A percentile compares a stretch with the other conserved stretches of the same genome.
Conservation (phyloP, 2,888 invertebrate genomes). For the Drosophila formosana region DNA sequence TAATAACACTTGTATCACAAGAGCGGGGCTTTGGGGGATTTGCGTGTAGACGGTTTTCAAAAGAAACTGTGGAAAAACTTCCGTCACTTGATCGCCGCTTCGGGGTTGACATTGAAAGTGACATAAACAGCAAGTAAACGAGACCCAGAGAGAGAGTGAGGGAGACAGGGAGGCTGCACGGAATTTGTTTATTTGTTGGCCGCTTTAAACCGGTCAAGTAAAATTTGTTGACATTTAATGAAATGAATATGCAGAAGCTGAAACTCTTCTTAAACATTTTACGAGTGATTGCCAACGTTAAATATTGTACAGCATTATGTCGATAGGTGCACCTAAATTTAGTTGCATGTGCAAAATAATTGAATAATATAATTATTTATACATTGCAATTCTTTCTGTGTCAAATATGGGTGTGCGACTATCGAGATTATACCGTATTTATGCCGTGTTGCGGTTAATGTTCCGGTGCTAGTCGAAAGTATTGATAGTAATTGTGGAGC, state of each 20-base stretch:
- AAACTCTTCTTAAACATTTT: too few species aligned
- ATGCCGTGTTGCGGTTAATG: conserved; percentile 4
- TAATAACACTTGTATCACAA: neutral
- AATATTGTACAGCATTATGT: too few species aligned
- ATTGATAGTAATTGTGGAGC: conserved; percentile 18
- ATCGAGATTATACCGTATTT: too few species aligned
- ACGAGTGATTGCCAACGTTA: too few species aligned
- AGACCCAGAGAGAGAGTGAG: neutral
- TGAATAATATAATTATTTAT: too few species aligned
- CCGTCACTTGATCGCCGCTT: conserved; percentile 37
- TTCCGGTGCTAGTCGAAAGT: conserved; percentile 16
- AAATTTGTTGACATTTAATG: conserved; percentile 11
- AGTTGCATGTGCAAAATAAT: too few species aligned
- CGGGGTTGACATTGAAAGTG: conserved; percentile 10
- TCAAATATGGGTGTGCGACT: too few species aligned
- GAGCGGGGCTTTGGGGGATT: neutral
- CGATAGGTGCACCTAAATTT: too few species aligned
- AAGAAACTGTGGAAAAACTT: conserved; percentile 40
- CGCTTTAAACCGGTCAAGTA: conserved; percentile 26
- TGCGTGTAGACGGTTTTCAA: neutral
- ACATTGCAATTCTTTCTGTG: too few species aligned
- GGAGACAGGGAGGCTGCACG: neutral
- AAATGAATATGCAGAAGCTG: too few species aligned
- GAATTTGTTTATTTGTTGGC: neutral
- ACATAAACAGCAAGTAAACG: neutral